Conservation (phyloP, 2,113 vertebrate genomes). For the Salminus brasiliensis region DNA sequence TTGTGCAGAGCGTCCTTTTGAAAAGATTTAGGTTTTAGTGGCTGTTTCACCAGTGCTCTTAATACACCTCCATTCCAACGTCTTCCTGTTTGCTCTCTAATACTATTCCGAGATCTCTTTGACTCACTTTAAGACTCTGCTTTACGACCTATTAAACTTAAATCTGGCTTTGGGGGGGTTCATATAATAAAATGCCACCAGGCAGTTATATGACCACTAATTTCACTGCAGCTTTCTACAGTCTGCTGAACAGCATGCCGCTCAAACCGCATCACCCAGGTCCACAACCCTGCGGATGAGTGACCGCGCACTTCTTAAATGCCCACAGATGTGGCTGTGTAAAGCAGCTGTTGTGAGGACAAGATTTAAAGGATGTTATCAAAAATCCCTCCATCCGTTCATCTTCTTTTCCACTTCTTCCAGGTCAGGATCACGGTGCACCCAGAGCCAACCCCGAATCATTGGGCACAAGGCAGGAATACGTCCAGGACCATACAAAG, state of each 20-base stretch:
- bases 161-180: slow-evolving; percentile 4
- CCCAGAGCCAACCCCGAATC: no score
- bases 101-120: neutral
- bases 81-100: neutral
- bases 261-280: slow-evolving; percentile 9
- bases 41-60: neutral
- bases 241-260: neutral
- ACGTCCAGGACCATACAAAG: no score
- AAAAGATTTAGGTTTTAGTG: neutral
- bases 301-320: neutral
- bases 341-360: neutral
- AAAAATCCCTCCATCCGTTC: no score
- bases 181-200: slow-evolving; percentile 8
- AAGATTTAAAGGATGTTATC: no score
- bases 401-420: no score
- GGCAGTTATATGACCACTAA: slow-evolving; percentile 4
- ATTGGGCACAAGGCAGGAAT: no score
- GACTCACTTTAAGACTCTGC: neutral
- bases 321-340: neutral
- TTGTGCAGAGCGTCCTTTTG: neutral
- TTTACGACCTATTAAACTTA: neutral
- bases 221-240: neutral
- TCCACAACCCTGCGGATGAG: neutral
- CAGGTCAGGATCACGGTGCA: no score
- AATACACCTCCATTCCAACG: neutral